Evolutionary conservation across 2,113 vertebrate species (phyloP).

Genomic region (Megaceryle maxima): DNA sequence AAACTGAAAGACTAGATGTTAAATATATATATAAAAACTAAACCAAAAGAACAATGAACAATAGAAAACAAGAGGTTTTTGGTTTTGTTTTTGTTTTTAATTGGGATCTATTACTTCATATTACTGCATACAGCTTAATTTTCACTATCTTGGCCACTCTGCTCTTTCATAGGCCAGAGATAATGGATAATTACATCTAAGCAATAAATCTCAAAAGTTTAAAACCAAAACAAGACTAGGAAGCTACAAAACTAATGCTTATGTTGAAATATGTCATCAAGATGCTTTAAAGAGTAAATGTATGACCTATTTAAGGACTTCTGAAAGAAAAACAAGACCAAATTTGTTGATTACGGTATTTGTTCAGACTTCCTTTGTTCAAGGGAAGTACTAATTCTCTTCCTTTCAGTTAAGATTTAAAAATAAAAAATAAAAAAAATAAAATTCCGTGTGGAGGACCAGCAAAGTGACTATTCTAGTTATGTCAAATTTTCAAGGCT

Average conservation of each 20-base stretch:
- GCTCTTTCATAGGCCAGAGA: neutral
- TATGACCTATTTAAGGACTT: neutral
- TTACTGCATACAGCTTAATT: neutral
- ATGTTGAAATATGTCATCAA: neutral
- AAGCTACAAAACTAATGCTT: neutral
- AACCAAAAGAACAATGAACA: neutral
- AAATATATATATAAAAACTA: neutral
- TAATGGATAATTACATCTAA: neutral
- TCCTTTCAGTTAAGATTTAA: neutral
- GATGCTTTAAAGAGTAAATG: conserved; percentile 9
- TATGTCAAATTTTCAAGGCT: neutral
- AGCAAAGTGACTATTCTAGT: neutral
- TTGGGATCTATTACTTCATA: neutral
- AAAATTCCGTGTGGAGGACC: neutral
- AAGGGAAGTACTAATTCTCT: neutral
- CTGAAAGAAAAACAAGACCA: neutral
- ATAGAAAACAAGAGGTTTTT: neutral
- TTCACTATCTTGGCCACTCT: neutral
- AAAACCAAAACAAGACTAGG: neutral
- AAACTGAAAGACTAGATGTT: neutral
- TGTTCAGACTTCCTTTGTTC: neutral
- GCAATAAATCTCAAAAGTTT: neutral
- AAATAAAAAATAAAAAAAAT: neutral
- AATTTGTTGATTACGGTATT: conserved; percentile 16
- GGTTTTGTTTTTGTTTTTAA: neutral